Evolutionary conservation across 2,113 vertebrate genomes (phyloP).

Genomic region (Calidris pygmaea): DNA sequence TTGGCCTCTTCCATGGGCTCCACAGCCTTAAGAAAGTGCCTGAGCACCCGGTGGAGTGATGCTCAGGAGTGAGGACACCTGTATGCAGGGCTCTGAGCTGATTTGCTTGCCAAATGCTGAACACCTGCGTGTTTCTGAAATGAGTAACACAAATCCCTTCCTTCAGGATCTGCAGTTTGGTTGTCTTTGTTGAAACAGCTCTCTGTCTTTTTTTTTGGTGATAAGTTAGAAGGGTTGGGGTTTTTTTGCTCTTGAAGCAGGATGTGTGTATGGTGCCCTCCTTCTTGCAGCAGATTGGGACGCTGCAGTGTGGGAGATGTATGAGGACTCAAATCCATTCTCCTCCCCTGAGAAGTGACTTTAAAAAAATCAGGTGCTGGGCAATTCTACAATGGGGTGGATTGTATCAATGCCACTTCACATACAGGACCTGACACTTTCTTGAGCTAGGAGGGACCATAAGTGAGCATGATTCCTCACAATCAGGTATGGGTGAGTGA

Average conservation of each 20-base stretch:
- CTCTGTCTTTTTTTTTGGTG: background rate
- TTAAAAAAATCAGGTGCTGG: background rate
- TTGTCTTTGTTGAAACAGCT: background rate
- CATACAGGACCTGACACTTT: background rate
- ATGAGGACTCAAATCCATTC: background rate
- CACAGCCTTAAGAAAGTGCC: background rate
- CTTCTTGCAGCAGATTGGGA: background rate
- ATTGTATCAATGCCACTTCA: background rate
- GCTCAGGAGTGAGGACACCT: background rate
- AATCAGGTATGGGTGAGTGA: background rate
- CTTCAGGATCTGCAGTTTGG: background rate
- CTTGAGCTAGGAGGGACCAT: background rate
- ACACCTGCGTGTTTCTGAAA: background rate
- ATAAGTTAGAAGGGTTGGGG: background rate
- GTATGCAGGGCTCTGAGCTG: background rate
- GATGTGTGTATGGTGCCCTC: background rate
- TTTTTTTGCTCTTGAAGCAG: background rate
- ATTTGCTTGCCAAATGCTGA: background rate
- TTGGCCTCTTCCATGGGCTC: background rate
- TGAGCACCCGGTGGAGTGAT: rapidly evolving
- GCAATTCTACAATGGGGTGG: background rate
- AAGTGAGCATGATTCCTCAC: background rate
- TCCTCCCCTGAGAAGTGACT: background rate
- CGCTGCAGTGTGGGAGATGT: background rate
- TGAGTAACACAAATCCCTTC: background rate